Conservation (phyloP, 2,797 vertebrate genomes). For the Pantherophis vulpinus region DNA sequence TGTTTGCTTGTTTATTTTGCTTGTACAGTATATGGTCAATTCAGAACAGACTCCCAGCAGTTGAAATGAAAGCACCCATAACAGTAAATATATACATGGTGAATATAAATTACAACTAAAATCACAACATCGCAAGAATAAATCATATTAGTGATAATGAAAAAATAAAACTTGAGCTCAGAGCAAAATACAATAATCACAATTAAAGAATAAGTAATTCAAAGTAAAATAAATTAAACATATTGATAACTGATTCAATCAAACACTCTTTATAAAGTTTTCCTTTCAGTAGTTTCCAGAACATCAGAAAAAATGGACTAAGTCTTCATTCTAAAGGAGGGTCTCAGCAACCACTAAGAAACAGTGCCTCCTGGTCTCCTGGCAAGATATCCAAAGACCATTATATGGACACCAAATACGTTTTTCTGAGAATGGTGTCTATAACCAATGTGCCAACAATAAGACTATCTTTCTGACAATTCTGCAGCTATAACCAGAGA, state of each 20-base stretch:
- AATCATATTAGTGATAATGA: neutral
- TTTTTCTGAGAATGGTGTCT: neutral
- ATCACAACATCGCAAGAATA: neutral
- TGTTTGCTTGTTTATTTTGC: neutral
- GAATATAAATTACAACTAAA: neutral
- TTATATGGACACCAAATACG: neutral
- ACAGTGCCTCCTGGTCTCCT: neutral
- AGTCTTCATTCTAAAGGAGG: neutral
- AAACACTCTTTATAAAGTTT: neutral
- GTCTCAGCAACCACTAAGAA: neutral
- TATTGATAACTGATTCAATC: neutral
- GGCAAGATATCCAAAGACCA: neutral
- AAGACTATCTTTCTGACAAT: neutral
- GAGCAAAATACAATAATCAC: neutral
- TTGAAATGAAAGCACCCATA: neutral
- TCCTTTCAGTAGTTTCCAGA: neutral
- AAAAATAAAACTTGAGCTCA: neutral
- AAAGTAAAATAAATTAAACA: neutral
- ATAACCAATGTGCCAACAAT: neutral
- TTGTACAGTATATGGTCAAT: neutral
- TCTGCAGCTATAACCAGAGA: neutral
- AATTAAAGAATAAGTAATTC: neutral
- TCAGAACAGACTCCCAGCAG: neutral
- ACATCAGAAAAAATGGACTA: neutral
- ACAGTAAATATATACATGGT: neutral